Evolutionary conservation across 2,113 vertebrate genomes (phyloP).

Genomic region (Amblyornis subalaris): DNA sequence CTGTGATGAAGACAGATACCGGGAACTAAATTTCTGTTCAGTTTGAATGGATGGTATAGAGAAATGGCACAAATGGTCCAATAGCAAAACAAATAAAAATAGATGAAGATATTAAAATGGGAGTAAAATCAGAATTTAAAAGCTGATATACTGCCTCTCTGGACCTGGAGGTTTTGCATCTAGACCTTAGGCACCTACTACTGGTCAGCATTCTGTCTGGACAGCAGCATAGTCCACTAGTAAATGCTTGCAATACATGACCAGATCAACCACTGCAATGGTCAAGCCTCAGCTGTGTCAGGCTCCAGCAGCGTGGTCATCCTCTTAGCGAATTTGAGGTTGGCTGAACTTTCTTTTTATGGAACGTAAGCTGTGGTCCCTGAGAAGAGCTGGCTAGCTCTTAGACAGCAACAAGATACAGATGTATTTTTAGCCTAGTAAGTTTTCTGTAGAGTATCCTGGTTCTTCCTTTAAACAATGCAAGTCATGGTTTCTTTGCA

Average conservation of each 20-base stretch:
- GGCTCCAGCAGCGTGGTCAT: neutral
- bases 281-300: neutral
- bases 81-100: neutral
- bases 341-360: neutral
- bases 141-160: neutral
- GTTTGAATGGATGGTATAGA: neutral
- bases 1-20: neutral
- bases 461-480: neutral
- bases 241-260: neutral
- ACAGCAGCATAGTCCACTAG: neutral
- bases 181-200: neutral
- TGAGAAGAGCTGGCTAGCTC: neutral
- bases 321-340: accelerated
- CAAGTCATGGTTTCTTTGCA: neutral
- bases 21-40: neutral
- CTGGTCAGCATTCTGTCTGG: neutral
- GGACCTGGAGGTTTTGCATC: neutral
- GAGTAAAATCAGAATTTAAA: neutral
- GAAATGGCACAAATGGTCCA: neutral
- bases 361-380: neutral
- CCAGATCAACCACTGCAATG: neutral
- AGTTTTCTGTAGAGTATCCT: neutral
- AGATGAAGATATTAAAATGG: neutral
- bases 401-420: neutral
- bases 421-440: neutral